Base-by-base conservation (phyloP, 2,888 invertebrate species). In the Caenorhabditis uteleia region DNA sequence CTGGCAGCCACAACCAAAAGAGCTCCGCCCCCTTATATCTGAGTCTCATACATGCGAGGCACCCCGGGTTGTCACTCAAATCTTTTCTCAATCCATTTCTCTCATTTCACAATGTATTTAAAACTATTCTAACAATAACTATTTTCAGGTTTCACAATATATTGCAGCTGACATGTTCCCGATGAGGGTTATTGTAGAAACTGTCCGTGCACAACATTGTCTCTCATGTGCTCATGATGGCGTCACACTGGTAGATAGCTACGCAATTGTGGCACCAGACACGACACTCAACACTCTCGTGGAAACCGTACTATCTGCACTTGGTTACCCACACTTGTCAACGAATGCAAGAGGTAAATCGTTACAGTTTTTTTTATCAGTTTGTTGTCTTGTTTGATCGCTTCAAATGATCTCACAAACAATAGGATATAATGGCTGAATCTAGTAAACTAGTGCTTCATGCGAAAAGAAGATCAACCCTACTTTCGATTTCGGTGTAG, bases 111-210 rank as follows among this genome's bases (percentile, higher is more conserved):
- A n/a, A n/a, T 23, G 10, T 21, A 34, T 38, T 18, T n/a, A n/a
- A n/a, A 7, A 1, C 27, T 1, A n/a, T 43, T 31, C n/a, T 27
- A 6, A 18, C 18, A 16, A 8, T 3, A 16, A 16, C 4, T 14
- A 27, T 39, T 25, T 40, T 21, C 1, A 2, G 3, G 18, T 48
- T 39, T 27, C 20, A 23, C 33, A 21, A 20, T 18, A 6, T 2
- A 16, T 34, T 36, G 8, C 29, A 23, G 33, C 7, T 49, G 31
- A 45, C 50, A 83, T 83, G 83, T 83, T 83, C 51, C 95, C 95
- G 45, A 91, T 97, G 44, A 94, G 95, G 85, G 95, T 95, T 84
- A 89, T 95, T 65, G 93, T 97, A 53, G 95, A 95, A 86, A 68
- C 77, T 25, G 80, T 82, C 39, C 69, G 78, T 21, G 68, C 80